phyloP scores from a whole-genome alignment of 2,888 invertebrate genomes.

The Lutraria lutraria region DNA sequence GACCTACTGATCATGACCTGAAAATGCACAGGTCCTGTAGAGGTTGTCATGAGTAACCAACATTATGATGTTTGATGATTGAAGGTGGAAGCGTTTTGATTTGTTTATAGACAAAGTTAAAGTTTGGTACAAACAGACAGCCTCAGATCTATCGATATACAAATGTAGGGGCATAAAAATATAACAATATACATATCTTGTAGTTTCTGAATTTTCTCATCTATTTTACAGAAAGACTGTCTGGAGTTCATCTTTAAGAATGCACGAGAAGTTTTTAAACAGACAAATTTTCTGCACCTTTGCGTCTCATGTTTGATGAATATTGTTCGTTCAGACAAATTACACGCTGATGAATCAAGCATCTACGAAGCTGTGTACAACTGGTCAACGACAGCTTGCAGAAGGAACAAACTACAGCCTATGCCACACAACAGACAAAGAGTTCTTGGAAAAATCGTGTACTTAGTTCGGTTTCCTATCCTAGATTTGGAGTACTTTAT shows the following conservation, averaged over 20 bases:
- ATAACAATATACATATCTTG: too few relatives aligned
- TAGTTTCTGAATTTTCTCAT: background rate
- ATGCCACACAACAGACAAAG: slow-evolving; percentile 72
- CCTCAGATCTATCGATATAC: too few relatives aligned
- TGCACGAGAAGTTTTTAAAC: slow-evolving; percentile 74
- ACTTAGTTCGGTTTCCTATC: slow-evolving; percentile 78
- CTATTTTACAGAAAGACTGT: slow-evolving; percentile 56
- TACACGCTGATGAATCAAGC: slow-evolving; percentile 88
- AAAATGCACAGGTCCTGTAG: too few relatives aligned
- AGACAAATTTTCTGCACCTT: slow-evolving; percentile 89
- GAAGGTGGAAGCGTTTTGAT: too few relatives aligned
- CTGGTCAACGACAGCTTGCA: slow-evolving; percentile 80
- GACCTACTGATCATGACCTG: too few relatives aligned
- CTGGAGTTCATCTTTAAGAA: slow-evolving; percentile 61
- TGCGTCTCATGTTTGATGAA: slow-evolving; percentile 90
- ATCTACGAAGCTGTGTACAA: slow-evolving; percentile 73
- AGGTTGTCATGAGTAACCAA: too few relatives aligned
- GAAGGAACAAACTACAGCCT: slow-evolving; percentile 69
- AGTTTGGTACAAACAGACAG: too few relatives aligned
- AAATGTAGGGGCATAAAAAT: too few relatives aligned
- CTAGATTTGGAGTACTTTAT: slow-evolving; percentile 72
- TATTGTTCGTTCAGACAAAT: slow-evolving; percentile 90
- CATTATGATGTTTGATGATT: too few relatives aligned
- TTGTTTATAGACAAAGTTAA: too few relatives aligned
- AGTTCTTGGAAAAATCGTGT: slow-evolving; percentile 75